Evolutionary conservation across 2,888 invertebrate species (phyloP).

Genomic region (Dolichomitus sp.): DNA sequence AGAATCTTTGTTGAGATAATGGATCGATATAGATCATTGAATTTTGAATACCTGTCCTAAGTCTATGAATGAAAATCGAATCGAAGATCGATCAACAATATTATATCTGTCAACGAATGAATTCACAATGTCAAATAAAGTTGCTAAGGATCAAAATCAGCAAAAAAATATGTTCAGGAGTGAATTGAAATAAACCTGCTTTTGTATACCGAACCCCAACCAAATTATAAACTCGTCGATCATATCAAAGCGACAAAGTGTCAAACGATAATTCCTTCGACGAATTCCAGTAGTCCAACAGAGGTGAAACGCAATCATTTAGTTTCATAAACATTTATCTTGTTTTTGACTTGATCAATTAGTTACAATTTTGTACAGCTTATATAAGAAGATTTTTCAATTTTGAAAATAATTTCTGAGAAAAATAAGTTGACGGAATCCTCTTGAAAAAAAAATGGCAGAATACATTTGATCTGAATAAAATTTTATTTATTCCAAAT

Average conservation of each 20-base stretch:
- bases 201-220: background rate
- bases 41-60: background rate
- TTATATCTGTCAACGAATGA: background rate
- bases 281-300: background rate
- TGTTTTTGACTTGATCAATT: too few relatives aligned
- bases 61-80: too few relatives aligned
- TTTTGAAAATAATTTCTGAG: too few relatives aligned
- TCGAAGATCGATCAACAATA: conserved; percentile 6
- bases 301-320: too few relatives aligned
- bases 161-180: background rate
- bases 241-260: background rate
- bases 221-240: conserved; percentile 4
- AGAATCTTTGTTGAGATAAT: too few relatives aligned
- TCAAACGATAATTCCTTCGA: background rate
- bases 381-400: too few relatives aligned
- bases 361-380: too few relatives aligned
- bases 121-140: conserved; percentile 14
- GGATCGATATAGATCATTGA: background rate
- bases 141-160: background rate
- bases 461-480: too few relatives aligned
- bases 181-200: background rate
- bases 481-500: too few relatives aligned
- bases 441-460: too few relatives aligned
- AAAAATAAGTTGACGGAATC: too few relatives aligned
- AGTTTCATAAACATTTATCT: too few relatives aligned